Percentiles rank a stretch among this genome's conserved stretches.
phyloP scores from a whole-genome alignment of 2,888 invertebrate species.

The Leptinotarsa peninsularis region DNA sequence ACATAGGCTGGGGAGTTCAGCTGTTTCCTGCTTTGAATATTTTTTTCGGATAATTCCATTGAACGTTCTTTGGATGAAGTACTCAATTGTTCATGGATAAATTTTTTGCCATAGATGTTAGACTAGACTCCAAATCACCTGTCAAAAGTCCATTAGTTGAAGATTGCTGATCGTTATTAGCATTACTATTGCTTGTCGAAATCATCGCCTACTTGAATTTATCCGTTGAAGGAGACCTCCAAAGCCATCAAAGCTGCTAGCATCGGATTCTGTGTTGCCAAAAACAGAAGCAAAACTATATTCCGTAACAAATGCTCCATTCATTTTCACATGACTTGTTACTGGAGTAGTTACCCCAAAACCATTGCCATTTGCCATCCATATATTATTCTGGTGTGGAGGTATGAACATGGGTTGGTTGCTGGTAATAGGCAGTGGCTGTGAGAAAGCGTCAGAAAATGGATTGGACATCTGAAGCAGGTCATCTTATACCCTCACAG shows the following conservation, averaged over 20 bases:
- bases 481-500: constrained; percentile 85
- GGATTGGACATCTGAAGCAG: constrained; percentile 90
- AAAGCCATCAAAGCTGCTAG: constrained; percentile 78
- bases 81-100: constrained; percentile 84
- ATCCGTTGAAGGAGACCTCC: constrained; percentile 78
- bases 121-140: constrained; percentile 93
- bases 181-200: constrained; percentile 46
- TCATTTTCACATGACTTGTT: constrained; percentile 62
- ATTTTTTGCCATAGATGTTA: constrained; percentile 93
- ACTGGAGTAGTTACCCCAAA: constrained; percentile 62
- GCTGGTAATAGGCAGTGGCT: constrained; percentile 33
- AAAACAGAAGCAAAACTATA: constrained; percentile 90
- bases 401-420: constrained; percentile 37
- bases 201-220: constrained; percentile 62
- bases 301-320: constrained; percentile 80
- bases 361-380: constrained; percentile 50
- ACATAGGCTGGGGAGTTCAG: constrained; percentile 91
- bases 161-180: constrained; percentile 56
- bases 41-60: constrained; percentile 92
- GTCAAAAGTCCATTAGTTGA: constrained; percentile 77
- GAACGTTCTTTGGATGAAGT: constrained; percentile 81
- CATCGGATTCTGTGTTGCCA: constrained; percentile 76
- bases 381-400: constrained; percentile 14
- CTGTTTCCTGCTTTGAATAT: constrained; percentile 80
- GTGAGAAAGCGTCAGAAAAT: constrained; percentile 78